Conservation (phyloP, 2,888 invertebrate genomes). For the Thyatira batis region DNA sequence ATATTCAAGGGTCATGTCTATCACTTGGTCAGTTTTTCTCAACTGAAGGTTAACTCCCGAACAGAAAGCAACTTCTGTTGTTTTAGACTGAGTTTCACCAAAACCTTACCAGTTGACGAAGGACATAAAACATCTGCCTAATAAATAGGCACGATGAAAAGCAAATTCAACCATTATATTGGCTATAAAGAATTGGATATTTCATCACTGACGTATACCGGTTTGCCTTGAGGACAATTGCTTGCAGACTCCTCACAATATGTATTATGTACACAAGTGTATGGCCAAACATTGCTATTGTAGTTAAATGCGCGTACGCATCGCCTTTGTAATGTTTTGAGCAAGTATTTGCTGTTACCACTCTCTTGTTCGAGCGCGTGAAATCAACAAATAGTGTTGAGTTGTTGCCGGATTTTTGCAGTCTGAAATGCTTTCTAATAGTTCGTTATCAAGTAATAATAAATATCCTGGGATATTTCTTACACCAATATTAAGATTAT, state of each 20-base stretch:
- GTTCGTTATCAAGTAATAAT: too few relatives aligned
- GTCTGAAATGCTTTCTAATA: too few relatives aligned
- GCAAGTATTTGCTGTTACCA: slow-evolving; percentile 1
- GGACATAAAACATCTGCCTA: too few relatives aligned
- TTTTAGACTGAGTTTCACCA: too few relatives aligned
- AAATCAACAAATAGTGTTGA: background rate
- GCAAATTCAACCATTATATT: background rate
- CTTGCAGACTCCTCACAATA: slow-evolving; percentile 18
- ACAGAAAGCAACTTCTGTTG: too few relatives aligned
- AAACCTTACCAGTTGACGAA: too few relatives aligned
- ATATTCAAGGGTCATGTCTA: too few relatives aligned
- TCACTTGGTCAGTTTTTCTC: too few relatives aligned
- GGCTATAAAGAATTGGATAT: slow-evolving; percentile 5
- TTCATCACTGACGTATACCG: slow-evolving; percentile 18
- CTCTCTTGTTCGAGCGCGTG: background rate
- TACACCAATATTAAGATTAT: too few relatives aligned
- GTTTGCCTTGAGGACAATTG: slow-evolving; percentile 28
- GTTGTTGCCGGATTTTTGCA: background rate
- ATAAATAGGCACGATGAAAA: too few relatives aligned
- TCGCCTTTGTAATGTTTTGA: slow-evolving; percentile 1
- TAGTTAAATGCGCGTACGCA: slow-evolving; percentile 5
- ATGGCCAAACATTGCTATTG: slow-evolving; percentile 9
- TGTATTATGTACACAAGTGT: slow-evolving; percentile 29
- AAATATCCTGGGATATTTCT: too few relatives aligned
- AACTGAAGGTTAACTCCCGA: too few relatives aligned